Conservation (phyloP, 1,140 invertebrate species). For the Saccostrea glomerata region DNA sequence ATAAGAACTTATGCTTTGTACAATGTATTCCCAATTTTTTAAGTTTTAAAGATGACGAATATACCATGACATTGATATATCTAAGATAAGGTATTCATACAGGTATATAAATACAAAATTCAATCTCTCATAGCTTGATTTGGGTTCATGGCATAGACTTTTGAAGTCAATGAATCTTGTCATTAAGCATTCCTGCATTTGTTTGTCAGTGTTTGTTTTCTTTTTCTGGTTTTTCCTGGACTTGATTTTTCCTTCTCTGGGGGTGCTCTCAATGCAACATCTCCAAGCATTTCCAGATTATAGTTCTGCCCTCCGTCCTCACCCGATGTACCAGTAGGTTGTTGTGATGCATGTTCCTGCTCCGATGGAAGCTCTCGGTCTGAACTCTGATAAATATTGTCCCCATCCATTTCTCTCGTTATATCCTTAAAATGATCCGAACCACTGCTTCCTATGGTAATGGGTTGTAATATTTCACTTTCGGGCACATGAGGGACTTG, state of each 20-base stretch:
- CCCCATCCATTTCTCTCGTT: not conserved
- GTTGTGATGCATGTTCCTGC: not conserved
- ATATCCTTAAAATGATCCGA: not conserved
- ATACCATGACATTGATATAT: too few relatives aligned
- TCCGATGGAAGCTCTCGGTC: not conserved
- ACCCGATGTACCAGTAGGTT: not conserved
- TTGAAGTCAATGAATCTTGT: too few relatives aligned
- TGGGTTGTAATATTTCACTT: not conserved
- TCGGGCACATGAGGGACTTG: not conserved
- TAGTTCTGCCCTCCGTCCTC: conserved; percentile 58
- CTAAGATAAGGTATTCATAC: too few relatives aligned
- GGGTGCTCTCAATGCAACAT: conserved; percentile 65
- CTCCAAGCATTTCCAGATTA: conserved; percentile 72
- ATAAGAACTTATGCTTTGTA: too few relatives aligned
- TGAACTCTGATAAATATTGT: not conserved
- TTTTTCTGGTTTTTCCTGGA: not conserved
- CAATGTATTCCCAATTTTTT: too few relatives aligned
- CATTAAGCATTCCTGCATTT: not conserved
- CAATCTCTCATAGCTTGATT: too few relatives aligned
- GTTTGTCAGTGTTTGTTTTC: conserved; percentile 21
- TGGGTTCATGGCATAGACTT: too few relatives aligned
- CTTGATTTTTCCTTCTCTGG: not conserved
- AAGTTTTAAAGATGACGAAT: too few relatives aligned
- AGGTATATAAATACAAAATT: too few relatives aligned
- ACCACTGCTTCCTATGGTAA: not conserved